Evolutionary conservation across 2,888 invertebrate species (phyloP).

Genomic region (Phengaris alcon): DNA sequence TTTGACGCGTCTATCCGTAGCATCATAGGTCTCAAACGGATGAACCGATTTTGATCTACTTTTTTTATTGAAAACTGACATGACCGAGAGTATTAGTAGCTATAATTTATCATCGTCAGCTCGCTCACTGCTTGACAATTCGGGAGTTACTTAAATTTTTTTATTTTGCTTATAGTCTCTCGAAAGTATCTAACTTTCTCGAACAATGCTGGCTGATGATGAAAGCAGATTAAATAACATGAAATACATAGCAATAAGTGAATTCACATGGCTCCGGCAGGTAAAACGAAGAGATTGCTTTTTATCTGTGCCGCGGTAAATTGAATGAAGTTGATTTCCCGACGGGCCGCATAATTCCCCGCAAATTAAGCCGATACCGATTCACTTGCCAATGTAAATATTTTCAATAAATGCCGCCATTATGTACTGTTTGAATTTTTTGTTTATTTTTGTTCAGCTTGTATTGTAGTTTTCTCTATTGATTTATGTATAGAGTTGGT

Average conservation of each 20-base stretch:
- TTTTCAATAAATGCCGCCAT: slow-evolving; percentile 70
- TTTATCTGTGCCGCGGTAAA: slow-evolving; percentile 72
- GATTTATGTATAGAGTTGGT: background rate
- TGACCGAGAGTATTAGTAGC: no score
- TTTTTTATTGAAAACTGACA: no score
- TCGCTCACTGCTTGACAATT: no score
- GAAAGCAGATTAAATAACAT: slow-evolving; percentile 33
- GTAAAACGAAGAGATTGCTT: slow-evolving; percentile 66
- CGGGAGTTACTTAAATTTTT: no score
- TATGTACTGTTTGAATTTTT: slow-evolving; percentile 38
- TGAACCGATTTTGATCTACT: no score
- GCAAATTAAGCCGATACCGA: slow-evolving; percentile 73
- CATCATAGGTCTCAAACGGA: no score
- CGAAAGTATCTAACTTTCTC: no score
- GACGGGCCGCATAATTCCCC: slow-evolving; percentile 70
- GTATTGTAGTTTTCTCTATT: background rate
- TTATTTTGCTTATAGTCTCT: no score
- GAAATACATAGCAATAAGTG: background rate
- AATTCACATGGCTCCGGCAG: slow-evolving; percentile 37
- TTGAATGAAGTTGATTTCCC: slow-evolving; percentile 79
- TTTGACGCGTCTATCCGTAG: no score
- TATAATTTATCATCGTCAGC: no score
- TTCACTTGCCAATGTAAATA: slow-evolving; percentile 74
- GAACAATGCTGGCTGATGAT: background rate
- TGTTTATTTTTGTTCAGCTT: slow-evolving; percentile 18